These are phyloP conservation scores for Vidua chalybeata DNA, from an alignment of 2,113 vertebrate species.

Conservation along the genomic window DNA sequence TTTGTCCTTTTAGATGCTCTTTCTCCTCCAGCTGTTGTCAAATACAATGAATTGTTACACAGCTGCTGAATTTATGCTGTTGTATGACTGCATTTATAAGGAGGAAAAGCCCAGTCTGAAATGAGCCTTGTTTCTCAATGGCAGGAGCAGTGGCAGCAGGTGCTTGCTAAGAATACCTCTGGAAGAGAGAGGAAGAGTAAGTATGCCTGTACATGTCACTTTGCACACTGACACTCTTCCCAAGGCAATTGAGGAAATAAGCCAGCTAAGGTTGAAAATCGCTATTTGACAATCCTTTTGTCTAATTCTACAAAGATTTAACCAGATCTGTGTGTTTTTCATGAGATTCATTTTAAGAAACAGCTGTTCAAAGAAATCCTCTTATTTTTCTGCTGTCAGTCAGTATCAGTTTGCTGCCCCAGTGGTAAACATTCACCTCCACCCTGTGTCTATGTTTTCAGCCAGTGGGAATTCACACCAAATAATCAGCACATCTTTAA, in stretches of 20 bases:
- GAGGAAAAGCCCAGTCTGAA: not conserved
- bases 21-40: not conserved
- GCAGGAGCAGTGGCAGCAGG: not conserved
- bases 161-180: not conserved
- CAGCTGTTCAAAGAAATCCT: not conserved
- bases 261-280: not conserved
- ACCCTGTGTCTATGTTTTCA: not conserved
- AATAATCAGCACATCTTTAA: not conserved
- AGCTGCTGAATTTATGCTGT: not conserved
- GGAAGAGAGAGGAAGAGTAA: not conserved
- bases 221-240: not conserved
- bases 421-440: not conserved
- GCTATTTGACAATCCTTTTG: not conserved
- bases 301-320: not conserved
- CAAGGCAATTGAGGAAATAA: not conserved
- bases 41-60: not conserved
- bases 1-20: not conserved
- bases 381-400: not conserved
- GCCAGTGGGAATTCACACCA: not conserved
- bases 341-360: not conserved
- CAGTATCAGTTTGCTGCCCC: not conserved
- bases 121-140: not conserved
- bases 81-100: not conserved
- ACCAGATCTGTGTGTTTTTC: not conserved
- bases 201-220: not conserved